phyloP scores from a whole-genome alignment of 1,140 invertebrate species.

The Saccostrea echinata region DNA sequence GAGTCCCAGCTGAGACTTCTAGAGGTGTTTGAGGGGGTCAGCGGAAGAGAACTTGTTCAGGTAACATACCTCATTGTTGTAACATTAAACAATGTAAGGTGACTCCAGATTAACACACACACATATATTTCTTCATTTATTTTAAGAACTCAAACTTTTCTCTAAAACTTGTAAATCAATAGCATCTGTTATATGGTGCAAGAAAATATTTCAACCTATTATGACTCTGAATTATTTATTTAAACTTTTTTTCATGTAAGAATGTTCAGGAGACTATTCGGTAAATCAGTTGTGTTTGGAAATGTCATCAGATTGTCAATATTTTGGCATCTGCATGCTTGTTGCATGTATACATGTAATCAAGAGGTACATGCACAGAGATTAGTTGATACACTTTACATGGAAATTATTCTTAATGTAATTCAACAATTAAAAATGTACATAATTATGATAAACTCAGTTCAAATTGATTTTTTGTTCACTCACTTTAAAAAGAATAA shows the following conservation, averaged over 20 bases:
- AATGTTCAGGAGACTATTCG: not conserved
- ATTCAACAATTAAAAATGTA: not conserved
- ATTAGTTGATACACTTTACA: not conserved
- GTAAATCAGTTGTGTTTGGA: not conserved
- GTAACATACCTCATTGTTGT: conserved; percentile 53
- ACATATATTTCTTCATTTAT: too few species aligned
- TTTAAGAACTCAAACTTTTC: too few species aligned
- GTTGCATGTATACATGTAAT: conserved; percentile 4
- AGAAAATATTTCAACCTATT: too few species aligned
- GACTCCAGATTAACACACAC: too few species aligned
- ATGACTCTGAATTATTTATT: too few species aligned
- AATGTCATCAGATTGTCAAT: not conserved
- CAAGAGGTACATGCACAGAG: not conserved
- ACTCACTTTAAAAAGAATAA: conserved; percentile 4
- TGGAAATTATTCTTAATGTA: not conserved
- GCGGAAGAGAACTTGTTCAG: conserved; percentile 78
- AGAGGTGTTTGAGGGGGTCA: conserved; percentile 80
- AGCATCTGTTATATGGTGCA: too few species aligned
- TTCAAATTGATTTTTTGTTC: not conserved
- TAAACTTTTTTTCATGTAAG: too few species aligned
- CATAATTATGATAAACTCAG: not conserved
- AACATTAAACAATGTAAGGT: not conserved
- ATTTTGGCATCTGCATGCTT: not conserved
- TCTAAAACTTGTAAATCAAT: too few species aligned
- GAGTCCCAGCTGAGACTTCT: conserved; percentile 76